Evolutionary conservation across 2,888 invertebrate genomes (phyloP), one percentile per base, ranked within the genome.

Genomic region (Clivina fossor): DNA sequence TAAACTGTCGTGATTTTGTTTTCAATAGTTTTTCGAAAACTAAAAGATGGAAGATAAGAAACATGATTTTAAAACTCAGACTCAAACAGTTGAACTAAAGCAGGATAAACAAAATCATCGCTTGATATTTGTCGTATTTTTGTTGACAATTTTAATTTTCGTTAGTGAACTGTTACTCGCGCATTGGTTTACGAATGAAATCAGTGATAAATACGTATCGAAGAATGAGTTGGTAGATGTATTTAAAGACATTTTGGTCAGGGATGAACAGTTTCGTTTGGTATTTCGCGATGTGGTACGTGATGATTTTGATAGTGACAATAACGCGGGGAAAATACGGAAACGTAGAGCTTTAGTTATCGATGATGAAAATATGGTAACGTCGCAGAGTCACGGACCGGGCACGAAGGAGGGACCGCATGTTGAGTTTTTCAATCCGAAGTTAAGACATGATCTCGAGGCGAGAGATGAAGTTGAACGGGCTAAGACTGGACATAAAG

Each of bases 351-450:
- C 64, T 16, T 47, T 61, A 16, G 53, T 60, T 11, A 33, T 63
- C 8, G 63, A 64, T 26, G 65, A 68, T 22, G 66, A 67, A 41
- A 71, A 69, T 59, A 63, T 67, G 60, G 60, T 70, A 56, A 64
- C 62, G 41, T 59, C 64, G 4, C 43, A 53, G 35, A 30, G 30
- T 4, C 15, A 13, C 38, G 38, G 15, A 13, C 64, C n/a, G n/a
- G n/a, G n/a, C n/a, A n/a, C 67, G 20, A 65, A 64, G 3, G 70
- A 69, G 15, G 79, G 79, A 5, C 78, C 79, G 0, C 79, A 82
- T 61, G 84, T 86, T n/a, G 87, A 88, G 65, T 88, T 87, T 72
- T 86, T 87, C 67, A 82, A 85, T 65, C 86, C 86, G 0, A 85
- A 85, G 68, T 79, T 84, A 71, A 76, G 82, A 57, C 73, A 80